These are phyloP conservation scores for Puffinus mauretanicus DNA, from an alignment of 2,113 vertebrate species.

Conservation along the genomic window DNA sequence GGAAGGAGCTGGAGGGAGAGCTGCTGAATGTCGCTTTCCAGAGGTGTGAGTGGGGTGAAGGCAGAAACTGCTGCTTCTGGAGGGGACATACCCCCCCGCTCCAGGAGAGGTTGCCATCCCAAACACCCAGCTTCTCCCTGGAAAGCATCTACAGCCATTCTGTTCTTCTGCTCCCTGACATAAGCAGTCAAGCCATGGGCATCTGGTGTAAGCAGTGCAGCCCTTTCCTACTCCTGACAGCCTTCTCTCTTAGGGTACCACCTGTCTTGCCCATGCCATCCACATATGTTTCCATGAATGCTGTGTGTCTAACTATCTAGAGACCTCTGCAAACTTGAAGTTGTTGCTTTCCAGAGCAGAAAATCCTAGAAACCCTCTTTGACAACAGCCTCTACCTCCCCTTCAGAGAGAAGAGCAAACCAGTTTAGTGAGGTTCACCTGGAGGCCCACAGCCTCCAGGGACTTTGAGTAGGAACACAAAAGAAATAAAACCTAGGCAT, in stretches of 20 bases:
- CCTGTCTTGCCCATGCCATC: background rate
- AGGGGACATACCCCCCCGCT: background rate
- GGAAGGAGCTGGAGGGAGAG: background rate
- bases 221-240: background rate
- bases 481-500: background rate
- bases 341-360: background rate
- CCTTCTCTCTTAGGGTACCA: background rate
- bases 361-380: background rate
- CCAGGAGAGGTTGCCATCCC: background rate
- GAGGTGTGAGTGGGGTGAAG: accelerated
- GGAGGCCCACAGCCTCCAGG: background rate
- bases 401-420: background rate
- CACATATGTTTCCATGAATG: background rate
- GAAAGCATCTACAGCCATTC: background rate
- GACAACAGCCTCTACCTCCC: background rate
- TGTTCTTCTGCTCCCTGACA: background rate
- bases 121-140: background rate
- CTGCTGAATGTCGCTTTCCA: background rate
- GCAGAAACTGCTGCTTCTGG: background rate
- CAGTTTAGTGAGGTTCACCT: background rate
- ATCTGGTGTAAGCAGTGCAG: background rate
- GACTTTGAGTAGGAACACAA: background rate
- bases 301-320: background rate
- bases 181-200: background rate
- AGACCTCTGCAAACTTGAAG: background rate